Conservation (phyloP, 2,113 vertebrate species). For the Prionailurus bengalensis region DNA sequence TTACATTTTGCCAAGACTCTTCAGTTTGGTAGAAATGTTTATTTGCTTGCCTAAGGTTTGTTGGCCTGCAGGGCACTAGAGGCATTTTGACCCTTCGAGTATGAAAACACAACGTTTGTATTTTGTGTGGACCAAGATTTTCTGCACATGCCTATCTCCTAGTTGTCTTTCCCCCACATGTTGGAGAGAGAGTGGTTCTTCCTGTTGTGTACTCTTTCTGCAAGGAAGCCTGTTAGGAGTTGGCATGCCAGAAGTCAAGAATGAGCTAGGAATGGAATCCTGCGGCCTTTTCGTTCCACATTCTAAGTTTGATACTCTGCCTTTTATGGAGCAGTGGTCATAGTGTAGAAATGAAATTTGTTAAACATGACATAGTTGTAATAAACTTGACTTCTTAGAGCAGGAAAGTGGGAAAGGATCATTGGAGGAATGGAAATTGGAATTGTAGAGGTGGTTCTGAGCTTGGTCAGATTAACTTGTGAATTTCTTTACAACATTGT, state of each 20-base stretch:
- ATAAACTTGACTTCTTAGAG: conserved; percentile 68
- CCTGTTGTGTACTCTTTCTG: conserved; percentile 17
- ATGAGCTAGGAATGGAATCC: conserved; percentile 75
- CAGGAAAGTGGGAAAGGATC: not conserved
- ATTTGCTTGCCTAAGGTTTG: conserved; percentile 2
- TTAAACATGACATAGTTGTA: conserved; percentile 77
- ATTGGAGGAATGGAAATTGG: conserved; percentile 16
- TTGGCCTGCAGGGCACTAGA: not conserved
- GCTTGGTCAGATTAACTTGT: conserved; percentile 20
- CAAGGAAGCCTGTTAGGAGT: conserved; percentile 59
- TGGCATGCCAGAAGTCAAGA: conserved; percentile 72
- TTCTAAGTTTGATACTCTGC: conserved; percentile 77
- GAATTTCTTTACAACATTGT: not conserved
- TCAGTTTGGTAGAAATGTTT: not conserved
- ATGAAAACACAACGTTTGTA: not conserved
- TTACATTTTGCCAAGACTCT: conserved; percentile 38
- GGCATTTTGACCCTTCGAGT: not conserved
- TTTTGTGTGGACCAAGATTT: not conserved
- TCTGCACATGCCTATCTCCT: not conserved
- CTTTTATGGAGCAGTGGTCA: conserved; percentile 81
- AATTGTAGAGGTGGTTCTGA: conserved; percentile 40
- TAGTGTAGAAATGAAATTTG: conserved; percentile 73
- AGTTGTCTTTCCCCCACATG: not conserved
- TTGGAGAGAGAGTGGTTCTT: conserved; percentile 10
- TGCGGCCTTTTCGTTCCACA: conserved; percentile 58